These are phyloP conservation scores for Stenichneumon culpator DNA, from an alignment of 2,888 invertebrate species.

Conservation along the genomic window DNA sequence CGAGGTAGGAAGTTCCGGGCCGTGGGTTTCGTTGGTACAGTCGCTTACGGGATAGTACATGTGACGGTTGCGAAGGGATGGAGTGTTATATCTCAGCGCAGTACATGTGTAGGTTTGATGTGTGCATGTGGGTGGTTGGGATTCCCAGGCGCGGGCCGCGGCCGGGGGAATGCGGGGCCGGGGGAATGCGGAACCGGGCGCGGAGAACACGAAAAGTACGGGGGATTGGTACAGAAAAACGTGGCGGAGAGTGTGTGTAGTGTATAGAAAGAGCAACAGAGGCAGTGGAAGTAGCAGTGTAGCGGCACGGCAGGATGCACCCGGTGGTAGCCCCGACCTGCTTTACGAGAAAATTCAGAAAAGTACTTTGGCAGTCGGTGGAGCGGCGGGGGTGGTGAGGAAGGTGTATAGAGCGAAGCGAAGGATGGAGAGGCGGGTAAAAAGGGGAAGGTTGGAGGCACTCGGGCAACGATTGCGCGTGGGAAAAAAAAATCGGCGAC, in stretches of 20 bases:
- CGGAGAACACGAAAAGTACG: constrained; percentile 26
- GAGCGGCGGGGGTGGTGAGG: constrained; percentile 41
- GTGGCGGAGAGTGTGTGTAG: constrained; percentile 9
- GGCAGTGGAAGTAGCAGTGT: constrained; percentile 27
- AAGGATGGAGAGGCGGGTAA: constrained; percentile 45
- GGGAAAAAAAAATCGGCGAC: constrained; percentile 48
- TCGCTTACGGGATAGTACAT: constrained; percentile 13
- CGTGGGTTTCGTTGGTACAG: constrained; percentile 20
- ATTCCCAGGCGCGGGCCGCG: not conserved
- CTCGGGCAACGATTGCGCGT: constrained; percentile 49
- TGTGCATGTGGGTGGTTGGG: constrained; percentile 2
- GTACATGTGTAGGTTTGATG: not conserved
- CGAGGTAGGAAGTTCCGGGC: constrained; percentile 57
- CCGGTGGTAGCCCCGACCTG: constrained; percentile 45
- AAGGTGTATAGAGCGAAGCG: constrained; percentile 42
- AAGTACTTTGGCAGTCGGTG: constrained; percentile 63
- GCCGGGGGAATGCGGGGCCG: constrained; percentile 17
- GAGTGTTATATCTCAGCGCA: constrained; percentile 12
- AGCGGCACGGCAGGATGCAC: constrained; percentile 35
- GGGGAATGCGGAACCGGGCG: constrained; percentile 21
- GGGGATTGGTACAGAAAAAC: constrained; percentile 25
- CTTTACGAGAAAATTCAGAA: constrained; percentile 65
- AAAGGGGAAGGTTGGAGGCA: constrained; percentile 45
- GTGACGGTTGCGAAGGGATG: constrained; percentile 22
- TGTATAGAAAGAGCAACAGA: constrained; percentile 37